Evolutionary conservation across 2,797 vertebrate genomes (phyloP).

Genomic region (Epinephelus coioides): DNA sequence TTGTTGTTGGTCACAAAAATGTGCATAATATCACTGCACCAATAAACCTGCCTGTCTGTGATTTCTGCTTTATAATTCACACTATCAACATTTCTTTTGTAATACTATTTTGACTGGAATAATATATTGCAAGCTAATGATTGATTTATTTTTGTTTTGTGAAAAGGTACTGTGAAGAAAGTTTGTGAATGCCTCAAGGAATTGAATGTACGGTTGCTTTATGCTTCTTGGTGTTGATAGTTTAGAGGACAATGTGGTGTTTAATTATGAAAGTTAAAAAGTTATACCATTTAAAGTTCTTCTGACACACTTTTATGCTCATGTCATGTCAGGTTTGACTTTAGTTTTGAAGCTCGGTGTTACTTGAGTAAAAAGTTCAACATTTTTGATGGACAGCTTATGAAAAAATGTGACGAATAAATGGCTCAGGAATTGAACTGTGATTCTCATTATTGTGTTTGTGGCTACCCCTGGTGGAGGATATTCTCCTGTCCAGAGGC

Average conservation of each 20-base stretch:
- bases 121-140: slow-evolving; percentile 17
- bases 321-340: slow-evolving; percentile 19
- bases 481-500: slow-evolving; percentile 43
- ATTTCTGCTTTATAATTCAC: slow-evolving; percentile 24
- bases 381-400: slow-evolving; percentile 61
- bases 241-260: slow-evolving; percentile 41
- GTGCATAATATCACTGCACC: neutral
- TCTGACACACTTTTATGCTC: slow-evolving; percentile 29
- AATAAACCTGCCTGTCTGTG: neutral
- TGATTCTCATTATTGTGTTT: slow-evolving; percentile 73
- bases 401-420: slow-evolving; percentile 79
- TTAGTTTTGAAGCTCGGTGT: slow-evolving; percentile 49
- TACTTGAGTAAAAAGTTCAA: slow-evolving; percentile 44
- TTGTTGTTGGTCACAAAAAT: neutral
- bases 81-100: neutral
- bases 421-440: slow-evolving; percentile 80
- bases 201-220: slow-evolving; percentile 35
- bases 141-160: slow-evolving; percentile 52
- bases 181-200: slow-evolving; percentile 41
- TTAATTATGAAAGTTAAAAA: slow-evolving; percentile 25
- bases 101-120: slow-evolving; percentile 25
- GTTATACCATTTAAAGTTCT: slow-evolving; percentile 8
- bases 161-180: slow-evolving; percentile 51
- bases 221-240: slow-evolving; percentile 44
- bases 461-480: slow-evolving; percentile 80